Conservation (phyloP, 2,888 invertebrate species). For the Julus scandinavius region DNA sequence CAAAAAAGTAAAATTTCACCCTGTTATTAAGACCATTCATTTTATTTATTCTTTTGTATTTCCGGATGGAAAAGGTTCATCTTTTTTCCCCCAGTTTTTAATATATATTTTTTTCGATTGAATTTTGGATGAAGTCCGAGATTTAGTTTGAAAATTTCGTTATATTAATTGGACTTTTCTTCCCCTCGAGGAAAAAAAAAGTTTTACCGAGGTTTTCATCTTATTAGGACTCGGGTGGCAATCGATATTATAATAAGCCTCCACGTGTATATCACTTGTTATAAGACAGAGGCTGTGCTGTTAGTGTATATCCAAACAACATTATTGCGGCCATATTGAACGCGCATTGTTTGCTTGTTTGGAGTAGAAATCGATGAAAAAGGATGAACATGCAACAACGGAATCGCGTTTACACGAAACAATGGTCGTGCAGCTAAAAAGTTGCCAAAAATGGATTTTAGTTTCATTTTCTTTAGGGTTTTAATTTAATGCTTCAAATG, state of each 20-base stretch:
- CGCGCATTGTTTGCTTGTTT: conserved; percentile 27
- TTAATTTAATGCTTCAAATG: not conserved
- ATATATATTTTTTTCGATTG: not conserved
- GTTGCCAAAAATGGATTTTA: not conserved
- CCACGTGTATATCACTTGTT: conserved; percentile 25
- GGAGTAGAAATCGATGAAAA: conserved; percentile 43
- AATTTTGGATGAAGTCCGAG: conserved; percentile 23
- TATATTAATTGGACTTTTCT: not conserved
- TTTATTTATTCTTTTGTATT: too few relatives aligned
- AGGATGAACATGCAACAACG: not conserved
- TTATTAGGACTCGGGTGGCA: conserved; percentile 6
- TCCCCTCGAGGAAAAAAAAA: not conserved
- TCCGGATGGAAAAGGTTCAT: not conserved
- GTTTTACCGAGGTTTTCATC: not conserved
- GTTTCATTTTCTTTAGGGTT: not conserved
- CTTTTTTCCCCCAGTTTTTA: not conserved
- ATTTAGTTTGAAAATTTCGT: not conserved
- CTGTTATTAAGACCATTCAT: too few relatives aligned
- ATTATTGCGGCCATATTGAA: conserved; percentile 39
- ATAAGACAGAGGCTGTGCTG: not conserved
- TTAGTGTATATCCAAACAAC: not conserved
- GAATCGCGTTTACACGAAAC: not conserved
- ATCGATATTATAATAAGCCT: conserved; percentile 45
- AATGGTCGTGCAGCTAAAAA: not conserved
- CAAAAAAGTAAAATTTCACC: too few relatives aligned